Percentiles rank a stretch among this genome's conserved stretches.
Evolutionary conservation across 2,113 vertebrate species (phyloP).

Genomic region (Halcyon senegalensis): DNA sequence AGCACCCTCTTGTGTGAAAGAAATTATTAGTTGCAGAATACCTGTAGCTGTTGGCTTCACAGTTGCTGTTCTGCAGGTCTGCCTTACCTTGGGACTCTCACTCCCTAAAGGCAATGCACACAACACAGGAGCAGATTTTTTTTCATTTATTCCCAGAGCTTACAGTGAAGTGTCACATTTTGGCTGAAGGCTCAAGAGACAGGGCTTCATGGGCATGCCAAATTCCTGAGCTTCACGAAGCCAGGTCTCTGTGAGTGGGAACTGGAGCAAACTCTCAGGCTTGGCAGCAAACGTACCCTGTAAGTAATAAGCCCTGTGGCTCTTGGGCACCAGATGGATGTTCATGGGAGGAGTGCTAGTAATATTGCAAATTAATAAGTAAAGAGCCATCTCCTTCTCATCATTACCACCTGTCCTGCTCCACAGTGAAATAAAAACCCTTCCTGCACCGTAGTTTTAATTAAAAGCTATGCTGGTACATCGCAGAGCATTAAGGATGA

Average conservation of each 20-base stretch:
- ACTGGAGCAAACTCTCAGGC: not conserved
- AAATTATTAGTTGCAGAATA: not conserved
- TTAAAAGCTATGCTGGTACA: not conserved
- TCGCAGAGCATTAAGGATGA: not conserved
- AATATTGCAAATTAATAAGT: not conserved
- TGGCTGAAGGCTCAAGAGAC: not conserved
- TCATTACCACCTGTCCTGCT: not conserved
- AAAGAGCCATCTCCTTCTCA: not conserved
- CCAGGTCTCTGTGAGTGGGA: not conserved
- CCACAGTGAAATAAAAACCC: not conserved
- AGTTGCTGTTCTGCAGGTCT: not conserved
- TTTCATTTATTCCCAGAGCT: not conserved
- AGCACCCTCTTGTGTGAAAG: not conserved
- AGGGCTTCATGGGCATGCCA: not conserved
- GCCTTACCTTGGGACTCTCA: not conserved
- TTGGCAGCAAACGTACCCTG: accelerated
- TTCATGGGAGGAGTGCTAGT: not conserved
- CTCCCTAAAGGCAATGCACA: accelerated
- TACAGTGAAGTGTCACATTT: not conserved
- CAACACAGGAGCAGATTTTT: not conserved
- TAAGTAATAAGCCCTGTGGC: not conserved
- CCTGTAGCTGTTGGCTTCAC: not conserved
- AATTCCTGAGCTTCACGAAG: not conserved
- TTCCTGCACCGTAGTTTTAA: not conserved
- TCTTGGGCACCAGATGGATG: not conserved